phyloP scores from a whole-genome alignment of 2,888 invertebrate genomes.

The Drosophila testacea region DNA sequence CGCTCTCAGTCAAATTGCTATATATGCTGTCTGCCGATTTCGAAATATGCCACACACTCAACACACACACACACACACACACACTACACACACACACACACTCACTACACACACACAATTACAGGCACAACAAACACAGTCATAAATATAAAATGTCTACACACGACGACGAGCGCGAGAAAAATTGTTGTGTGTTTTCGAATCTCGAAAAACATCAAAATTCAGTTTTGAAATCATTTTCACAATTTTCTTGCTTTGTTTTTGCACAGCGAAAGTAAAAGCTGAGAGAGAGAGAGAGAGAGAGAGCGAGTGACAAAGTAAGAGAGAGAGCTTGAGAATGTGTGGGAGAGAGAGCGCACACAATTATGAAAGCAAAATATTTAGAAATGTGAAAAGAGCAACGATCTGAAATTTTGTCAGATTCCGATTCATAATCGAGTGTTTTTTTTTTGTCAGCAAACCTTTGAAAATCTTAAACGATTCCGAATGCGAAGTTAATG shows the following conservation, averaged over 20 bases:
- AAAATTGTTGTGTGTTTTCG: constrained; percentile 52
- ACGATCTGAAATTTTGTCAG: constrained; percentile 42
- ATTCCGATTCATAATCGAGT: constrained; percentile 10
- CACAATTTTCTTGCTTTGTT: constrained; percentile 36
- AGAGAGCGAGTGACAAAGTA: not conserved
- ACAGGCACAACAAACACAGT: constrained; percentile 29
- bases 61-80: constrained; percentile 18
- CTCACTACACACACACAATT: constrained; percentile 17
- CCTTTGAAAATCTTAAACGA: constrained; percentile 2
- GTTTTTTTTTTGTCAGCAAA: not conserved
- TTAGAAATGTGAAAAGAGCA: constrained; percentile 30
- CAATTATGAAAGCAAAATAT: constrained; percentile 21
- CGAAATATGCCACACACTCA: constrained; percentile 65
- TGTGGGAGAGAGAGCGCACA: constrained; percentile 14
- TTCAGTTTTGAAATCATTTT: constrained; percentile 57
- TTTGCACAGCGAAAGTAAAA: constrained; percentile 62
- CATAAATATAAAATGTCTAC: constrained; percentile 58
- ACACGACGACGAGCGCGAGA: constrained; percentile 31
- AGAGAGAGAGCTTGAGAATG: not conserved
- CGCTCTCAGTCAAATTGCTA: constrained; percentile 52
- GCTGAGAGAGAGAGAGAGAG: constrained; percentile 16
- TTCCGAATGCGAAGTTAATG: too few species aligned
- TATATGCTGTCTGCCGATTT: constrained; percentile 62
- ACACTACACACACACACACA: constrained; percentile 19
- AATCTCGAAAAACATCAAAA: constrained; percentile 72